phyloP scores from a whole-genome alignment of 2,797 vertebrate species.

The Gallinago stenura region DNA sequence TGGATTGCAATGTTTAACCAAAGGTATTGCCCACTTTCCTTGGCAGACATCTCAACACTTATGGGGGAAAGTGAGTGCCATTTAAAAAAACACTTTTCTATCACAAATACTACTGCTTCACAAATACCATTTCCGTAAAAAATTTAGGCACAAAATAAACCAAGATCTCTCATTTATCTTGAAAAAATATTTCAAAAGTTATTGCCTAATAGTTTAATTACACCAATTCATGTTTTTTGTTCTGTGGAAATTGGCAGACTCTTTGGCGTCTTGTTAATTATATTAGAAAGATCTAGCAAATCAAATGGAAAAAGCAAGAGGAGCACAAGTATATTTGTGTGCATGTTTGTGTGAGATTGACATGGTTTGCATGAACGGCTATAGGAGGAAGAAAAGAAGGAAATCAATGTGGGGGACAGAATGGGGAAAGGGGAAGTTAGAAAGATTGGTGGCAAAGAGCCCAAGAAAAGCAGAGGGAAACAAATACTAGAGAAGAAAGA shows the following conservation, averaged over 20 bases:
- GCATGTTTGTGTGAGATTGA: background rate
- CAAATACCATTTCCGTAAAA: background rate
- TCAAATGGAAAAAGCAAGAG: background rate
- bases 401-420: background rate
- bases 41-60: background rate
- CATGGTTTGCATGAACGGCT: background rate
- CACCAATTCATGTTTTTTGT: background rate
- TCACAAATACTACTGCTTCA: background rate
- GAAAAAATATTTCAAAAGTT: background rate
- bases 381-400: background rate
- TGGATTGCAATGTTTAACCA: background rate
- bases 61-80: fast-evolving
- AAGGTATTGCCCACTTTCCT: background rate
- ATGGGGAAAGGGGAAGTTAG: fast-evolving
- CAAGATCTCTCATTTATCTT: background rate
- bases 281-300: background rate
- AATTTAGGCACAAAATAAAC: background rate
- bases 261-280: background rate
- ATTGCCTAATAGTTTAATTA: background rate
- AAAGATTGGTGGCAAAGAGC: background rate
- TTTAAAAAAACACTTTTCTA: background rate
- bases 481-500: background rate
- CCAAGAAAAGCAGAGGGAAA: background rate
- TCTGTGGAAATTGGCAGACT: background rate
- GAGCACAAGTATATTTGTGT: fast-evolving